A percentile compares a stretch with the other conserved stretches of the same genome.
phyloP scores from a whole-genome alignment of 2,888 invertebrate genomes.

The Selenia dentaria region DNA sequence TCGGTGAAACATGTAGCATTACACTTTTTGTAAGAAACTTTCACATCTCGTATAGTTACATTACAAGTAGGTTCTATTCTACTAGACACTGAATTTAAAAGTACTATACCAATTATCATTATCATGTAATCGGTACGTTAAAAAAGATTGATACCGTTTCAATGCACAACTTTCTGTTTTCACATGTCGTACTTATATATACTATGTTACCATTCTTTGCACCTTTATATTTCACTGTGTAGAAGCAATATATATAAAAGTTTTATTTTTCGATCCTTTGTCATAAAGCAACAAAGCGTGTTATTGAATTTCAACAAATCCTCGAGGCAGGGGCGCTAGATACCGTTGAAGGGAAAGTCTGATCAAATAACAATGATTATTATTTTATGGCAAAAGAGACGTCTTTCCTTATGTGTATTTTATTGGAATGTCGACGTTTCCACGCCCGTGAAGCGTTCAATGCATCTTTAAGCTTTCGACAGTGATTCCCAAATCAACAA shows the following conservation, averaged over 20 bases:
- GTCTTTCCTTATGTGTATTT: conserved; percentile 12
- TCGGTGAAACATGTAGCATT: background rate
- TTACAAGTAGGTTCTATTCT: conserved; percentile 1
- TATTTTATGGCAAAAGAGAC: conserved; percentile 24
- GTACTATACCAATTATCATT: too few relatives aligned
- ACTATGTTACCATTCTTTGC: too few relatives aligned
- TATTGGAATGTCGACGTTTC: background rate
- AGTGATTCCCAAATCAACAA: background rate
- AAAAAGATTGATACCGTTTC: conserved; percentile 27
- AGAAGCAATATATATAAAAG: conserved; percentile 35
- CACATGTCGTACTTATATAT: too few relatives aligned
- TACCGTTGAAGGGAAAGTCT: conserved; percentile 45
- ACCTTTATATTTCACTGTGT: too few relatives aligned
- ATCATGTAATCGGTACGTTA: too few relatives aligned
- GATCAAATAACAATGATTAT: conserved; percentile 43
- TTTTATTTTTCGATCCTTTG: conserved; percentile 48
- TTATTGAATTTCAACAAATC: conserved; percentile 62
- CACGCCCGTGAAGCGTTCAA: background rate
- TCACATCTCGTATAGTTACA: conserved; percentile 22
- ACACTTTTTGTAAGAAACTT: conserved; percentile 24
- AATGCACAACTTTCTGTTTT: conserved; percentile 13
- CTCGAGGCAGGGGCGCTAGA: conserved; percentile 42
- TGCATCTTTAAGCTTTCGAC: background rate
- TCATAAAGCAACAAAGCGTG: conserved; percentile 55
- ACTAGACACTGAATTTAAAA: conserved; percentile 23